These are phyloP conservation scores for Phylloscopus whistleri DNA, from an alignment of 2,113 vertebrate species.

Conservation along the genomic window DNA sequence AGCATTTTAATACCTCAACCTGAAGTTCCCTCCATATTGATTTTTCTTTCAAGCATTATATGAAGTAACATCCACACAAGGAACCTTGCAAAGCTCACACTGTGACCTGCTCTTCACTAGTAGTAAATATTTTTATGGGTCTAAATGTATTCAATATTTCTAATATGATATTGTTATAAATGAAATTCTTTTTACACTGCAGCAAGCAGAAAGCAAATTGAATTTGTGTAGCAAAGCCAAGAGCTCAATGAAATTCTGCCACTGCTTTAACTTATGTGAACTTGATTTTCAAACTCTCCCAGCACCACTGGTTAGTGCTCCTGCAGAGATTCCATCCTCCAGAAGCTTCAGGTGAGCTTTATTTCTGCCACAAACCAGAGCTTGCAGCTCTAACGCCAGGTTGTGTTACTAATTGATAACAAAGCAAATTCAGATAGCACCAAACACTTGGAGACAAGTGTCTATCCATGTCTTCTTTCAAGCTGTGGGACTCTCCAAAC, in stretches of 20 bases:
- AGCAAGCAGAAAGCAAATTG: neutral
- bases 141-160: neutral
- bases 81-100: neutral
- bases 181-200: neutral
- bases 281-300: neutral
- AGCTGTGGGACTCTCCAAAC: neutral
- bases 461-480: neutral
- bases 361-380: neutral
- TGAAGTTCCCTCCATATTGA: neutral
- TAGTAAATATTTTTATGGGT: neutral
- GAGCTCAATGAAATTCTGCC: neutral
- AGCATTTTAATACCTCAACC: neutral
- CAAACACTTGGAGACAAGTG: neutral
- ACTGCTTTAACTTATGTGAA: neutral
- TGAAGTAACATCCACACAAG: neutral
- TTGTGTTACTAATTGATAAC: accelerated
- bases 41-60: neutral
- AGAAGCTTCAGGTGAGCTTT: neutral
- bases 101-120: neutral
- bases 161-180: neutral
- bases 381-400: neutral
- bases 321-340: neutral
- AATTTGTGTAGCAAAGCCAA: neutral
- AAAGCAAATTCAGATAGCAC: neutral
- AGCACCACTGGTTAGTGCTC: neutral